Evolutionary conservation across 2,888 invertebrate species (phyloP), one percentile per base, ranked within the genome.

Genomic region (Leucoptera coffeella): DNA sequence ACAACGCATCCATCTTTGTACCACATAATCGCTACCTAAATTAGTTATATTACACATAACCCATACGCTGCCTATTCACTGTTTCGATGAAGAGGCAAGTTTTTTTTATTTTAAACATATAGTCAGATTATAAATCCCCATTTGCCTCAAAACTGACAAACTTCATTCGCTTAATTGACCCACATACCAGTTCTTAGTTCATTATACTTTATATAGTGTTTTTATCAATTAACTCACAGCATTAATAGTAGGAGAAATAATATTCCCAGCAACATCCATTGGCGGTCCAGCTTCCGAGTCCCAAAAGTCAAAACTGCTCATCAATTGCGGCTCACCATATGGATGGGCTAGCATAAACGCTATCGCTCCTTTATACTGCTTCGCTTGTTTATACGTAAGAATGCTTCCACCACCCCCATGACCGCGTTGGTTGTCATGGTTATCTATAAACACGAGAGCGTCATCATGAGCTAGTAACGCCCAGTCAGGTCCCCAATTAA

Each of bases 271-370:
- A 1, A 38, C 44, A 37, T 83, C 79, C 41, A 73, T 69, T 0
- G 88, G 88, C 2, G 88, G 86, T 4, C 83, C 84, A 30, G 56
- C 40, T 43, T 81, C 78, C 0, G 64, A 57, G 35, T 76, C 45
- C 30, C 54, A 54, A 47, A 90, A 94, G 21, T 52, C 61, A 42
- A 80, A 94, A 35, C 91, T 90, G 45, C 90, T 91, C 86, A 94
- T 90, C 13, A 93, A 67, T 25, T 85, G 77, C 0, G 87, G 80
- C 30, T 79, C 76, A 2, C 86, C 87, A 37, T 87, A 90, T 0
- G 86, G 81, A 67, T 85, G 83, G 0, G 91, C 89, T 37, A 95
- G 50, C 64, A 85, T 81, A 50, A 91, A 93, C 1, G 88, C 88
- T 2, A 80, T 80, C 0, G 91, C 93, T 69, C 74, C 69, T 36